Base-by-base conservation (phyloP, 2,113 vertebrate species). In the Neomonachus schauinslandi region DNA sequence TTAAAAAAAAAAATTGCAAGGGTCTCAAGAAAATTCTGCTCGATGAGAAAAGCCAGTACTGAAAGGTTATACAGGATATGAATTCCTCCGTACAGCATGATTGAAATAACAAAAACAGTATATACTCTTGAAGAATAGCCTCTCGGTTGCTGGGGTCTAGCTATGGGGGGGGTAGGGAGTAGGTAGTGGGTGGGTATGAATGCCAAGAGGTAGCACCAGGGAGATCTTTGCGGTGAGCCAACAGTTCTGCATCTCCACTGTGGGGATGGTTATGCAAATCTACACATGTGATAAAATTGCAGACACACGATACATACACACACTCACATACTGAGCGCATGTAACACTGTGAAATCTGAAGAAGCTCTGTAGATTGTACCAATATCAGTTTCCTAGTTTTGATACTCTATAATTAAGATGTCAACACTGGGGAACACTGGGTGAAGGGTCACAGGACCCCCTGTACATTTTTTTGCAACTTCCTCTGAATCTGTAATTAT, bases 281-380 rank as follows among this genome's bases (percentile, higher is more conserved):
- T 89, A 71, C 11, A 26, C 2, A 19, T 39, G 5, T 61, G 39
- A 59, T 81, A 49, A 98, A 92, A 89, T 16, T 59, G 22, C 46
- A 77, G 51, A 53, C 4, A 72, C 65, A 83, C 67, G 61, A 3
- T 22, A 61, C 33, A 74, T 18, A 57, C 15, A 80, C 10, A 90
- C n/a, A 72, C 42, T 67, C 51, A 83, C 53, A 81, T 22, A 92
- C 33, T 39, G n/a, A 91, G 19, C 84, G 16, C 10, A 39, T 46
- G n/a, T 84, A 93, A 82, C 92, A 77, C 59, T 96, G 31, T 51
- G 33, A 89, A 92, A 90, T 71, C 59, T 42, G 24, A 89, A 81
- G 53, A 63, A 92, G 59, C 36, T 94, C 59, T 93, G 59, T 63
- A 28, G 36, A 80, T 93, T 71, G 39, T 76, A 90, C 36, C 84